A percentile compares a stretch with the other conserved stretches of the same genome.
phyloP scores from a whole-genome alignment of 92 coral and sea anemone species.

The Galaxea fascicularis region DNA sequence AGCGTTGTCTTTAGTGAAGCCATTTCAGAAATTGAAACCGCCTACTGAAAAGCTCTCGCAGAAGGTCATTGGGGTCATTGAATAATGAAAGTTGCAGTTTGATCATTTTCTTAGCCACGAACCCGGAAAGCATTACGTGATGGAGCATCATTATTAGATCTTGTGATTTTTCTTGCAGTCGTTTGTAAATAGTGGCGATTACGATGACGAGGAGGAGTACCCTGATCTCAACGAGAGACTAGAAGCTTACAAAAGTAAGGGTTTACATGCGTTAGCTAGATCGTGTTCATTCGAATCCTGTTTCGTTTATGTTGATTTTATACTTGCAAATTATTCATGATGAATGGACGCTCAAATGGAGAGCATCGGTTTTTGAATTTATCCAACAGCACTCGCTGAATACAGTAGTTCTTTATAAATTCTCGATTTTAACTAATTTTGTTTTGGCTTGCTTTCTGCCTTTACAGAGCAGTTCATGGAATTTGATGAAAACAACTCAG shows the following conservation, averaged over 20 bases:
- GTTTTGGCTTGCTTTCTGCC: background rate
- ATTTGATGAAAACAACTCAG: constrained; percentile 91
- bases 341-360: background rate
- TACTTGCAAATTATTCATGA: background rate
- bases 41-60: background rate
- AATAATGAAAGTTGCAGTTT: constrained; percentile 27
- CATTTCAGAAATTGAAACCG: constrained; percentile 23
- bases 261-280: background rate
- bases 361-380: background rate
- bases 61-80: constrained; percentile 5
- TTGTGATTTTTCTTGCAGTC: constrained; percentile 62
- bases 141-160: background rate
- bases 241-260: constrained; percentile 90
- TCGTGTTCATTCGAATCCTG: background rate
- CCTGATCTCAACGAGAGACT: constrained; percentile 86
- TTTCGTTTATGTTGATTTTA: background rate
- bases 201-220: constrained; percentile 95
- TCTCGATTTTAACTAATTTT: background rate
- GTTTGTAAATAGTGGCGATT: constrained; percentile 86
- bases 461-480: constrained; percentile 95
- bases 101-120: constrained; percentile 2
- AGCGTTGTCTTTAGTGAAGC: constrained; percentile 4
- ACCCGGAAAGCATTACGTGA: background rate
- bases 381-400: background rate
- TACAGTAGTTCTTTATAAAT: background rate